A percentile compares a stretch with the other conserved stretches of the same genome.
These are phyloP conservation scores for Silurus glanis DNA, from an alignment of 2,113 vertebrate genomes.

Conservation along the genomic window DNA sequence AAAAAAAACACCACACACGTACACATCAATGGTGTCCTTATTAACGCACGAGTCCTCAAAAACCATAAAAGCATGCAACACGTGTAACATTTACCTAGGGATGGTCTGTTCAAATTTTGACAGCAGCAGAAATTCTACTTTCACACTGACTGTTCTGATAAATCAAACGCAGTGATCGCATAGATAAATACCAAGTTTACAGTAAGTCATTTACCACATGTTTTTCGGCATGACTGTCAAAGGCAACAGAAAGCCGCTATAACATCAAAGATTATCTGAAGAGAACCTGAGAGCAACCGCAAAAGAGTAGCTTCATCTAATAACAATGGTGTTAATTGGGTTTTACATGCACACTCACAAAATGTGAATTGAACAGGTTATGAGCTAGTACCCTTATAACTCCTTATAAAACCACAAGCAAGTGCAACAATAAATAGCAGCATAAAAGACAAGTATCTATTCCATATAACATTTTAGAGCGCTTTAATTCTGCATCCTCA, in stretches of 20 bases:
- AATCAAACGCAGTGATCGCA: slow-evolving; percentile 37
- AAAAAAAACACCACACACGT: background rate
- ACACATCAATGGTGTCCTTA: slow-evolving; percentile 11
- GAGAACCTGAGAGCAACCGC: slow-evolving; percentile 38
- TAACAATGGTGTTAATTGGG: slow-evolving; percentile 23
- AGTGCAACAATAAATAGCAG: background rate
- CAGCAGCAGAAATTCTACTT: slow-evolving; percentile 26
- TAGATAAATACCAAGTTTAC: slow-evolving; percentile 47
- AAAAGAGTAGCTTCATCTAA: slow-evolving; percentile 35
- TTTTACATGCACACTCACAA: background rate
- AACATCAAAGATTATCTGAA: slow-evolving; percentile 38
- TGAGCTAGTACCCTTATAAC: background rate
- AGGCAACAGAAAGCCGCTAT: slow-evolving; percentile 42
- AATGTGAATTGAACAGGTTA: slow-evolving; percentile 19
- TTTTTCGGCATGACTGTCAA: slow-evolving; percentile 50
- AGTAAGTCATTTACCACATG: slow-evolving; percentile 50
- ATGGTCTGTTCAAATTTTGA: background rate
- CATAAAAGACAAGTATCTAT: background rate
- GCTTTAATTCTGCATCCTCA: slow-evolving; percentile 34
- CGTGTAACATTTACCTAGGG: background rate
- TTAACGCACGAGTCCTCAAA: slow-evolving; percentile 10
- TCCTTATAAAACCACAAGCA: background rate
- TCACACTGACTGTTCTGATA: slow-evolving; percentile 30
- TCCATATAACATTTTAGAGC: slow-evolving; percentile 21
- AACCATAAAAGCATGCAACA: background rate